phyloP scores from a whole-genome alignment of 2,888 invertebrate genomes.

The Microplitis deprimator region DNA sequence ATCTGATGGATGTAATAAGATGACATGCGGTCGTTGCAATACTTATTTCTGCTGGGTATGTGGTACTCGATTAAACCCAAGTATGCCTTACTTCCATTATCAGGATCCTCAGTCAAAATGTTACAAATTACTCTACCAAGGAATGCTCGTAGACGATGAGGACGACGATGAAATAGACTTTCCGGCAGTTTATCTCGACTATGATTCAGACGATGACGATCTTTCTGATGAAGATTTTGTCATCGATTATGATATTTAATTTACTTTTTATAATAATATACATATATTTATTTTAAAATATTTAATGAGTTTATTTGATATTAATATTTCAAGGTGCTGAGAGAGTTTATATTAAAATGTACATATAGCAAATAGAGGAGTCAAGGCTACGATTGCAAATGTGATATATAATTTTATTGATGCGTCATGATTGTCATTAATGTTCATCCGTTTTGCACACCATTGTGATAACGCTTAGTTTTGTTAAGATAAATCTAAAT shows the following conservation, averaged over 20 bases:
- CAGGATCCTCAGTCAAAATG: constrained; percentile 71
- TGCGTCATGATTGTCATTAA: neutral
- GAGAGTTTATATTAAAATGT: neutral
- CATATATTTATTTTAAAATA: neutral
- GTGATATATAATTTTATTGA: neutral
- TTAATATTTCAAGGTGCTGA: neutral
- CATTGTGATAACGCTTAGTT: neutral
- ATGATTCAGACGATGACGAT: constrained; percentile 51
- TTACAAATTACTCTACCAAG: constrained; percentile 73
- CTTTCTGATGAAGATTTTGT: constrained; percentile 49
- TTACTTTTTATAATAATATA: neutral
- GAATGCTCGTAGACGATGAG: constrained; percentile 60
- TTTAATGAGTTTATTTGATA: neutral
- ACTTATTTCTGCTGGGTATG: constrained; percentile 80
- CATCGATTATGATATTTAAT: constrained; percentile 47
- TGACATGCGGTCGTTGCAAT: constrained; percentile 77
- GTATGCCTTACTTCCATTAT: constrained; percentile 76
- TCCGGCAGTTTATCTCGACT: constrained; percentile 48
- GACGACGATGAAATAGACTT: constrained; percentile 58
- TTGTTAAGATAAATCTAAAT: neutral
- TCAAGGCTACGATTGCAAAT: neutral
- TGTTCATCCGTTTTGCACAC: neutral
- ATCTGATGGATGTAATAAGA: constrained; percentile 80
- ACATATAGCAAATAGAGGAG: neutral
- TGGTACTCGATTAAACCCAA: constrained; percentile 67